These are phyloP conservation scores for Dasypus novemcinctus DNA, from an alignment of 2,113 vertebrate species.

Conservation along the genomic window DNA sequence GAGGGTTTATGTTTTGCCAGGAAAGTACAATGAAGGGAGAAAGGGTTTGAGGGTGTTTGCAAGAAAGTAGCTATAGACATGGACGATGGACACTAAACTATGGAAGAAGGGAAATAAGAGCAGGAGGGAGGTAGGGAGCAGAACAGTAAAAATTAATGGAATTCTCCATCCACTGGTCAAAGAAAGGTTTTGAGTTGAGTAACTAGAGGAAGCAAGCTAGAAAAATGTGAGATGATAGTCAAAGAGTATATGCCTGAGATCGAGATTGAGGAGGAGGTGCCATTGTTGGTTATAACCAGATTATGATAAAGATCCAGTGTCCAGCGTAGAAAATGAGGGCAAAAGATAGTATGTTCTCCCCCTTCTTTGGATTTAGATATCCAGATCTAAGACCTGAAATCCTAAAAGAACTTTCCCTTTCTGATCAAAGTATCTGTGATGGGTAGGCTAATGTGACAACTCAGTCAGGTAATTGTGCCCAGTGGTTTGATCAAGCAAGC, in stretches of 20 bases:
- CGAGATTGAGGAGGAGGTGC: neutral
- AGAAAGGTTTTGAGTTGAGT: neutral
- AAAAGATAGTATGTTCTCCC: neutral
- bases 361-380: neutral
- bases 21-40: neutral
- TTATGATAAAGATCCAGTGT: neutral
- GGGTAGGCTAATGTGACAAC: no score
- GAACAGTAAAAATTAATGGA: neutral
- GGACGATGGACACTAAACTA: neutral
- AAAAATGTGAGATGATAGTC: neutral
- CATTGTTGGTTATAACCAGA: neutral
- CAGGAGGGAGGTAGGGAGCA: neutral
- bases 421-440: neutral
- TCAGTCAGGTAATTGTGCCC: no score
- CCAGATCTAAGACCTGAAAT: neutral
- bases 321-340: neutral
- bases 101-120: neutral
- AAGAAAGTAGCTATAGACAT: neutral
- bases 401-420: neutral
- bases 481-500: no score
- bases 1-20: neutral
- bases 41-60: neutral
- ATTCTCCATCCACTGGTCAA: neutral
- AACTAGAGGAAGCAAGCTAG: neutral
- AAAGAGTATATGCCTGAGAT: neutral